A percentile compares a stretch with the other conserved stretches of the same genome.
phyloP scores from a whole-genome alignment of 2,113 vertebrate genomes.

The Amblyopsis rosae region DNA sequence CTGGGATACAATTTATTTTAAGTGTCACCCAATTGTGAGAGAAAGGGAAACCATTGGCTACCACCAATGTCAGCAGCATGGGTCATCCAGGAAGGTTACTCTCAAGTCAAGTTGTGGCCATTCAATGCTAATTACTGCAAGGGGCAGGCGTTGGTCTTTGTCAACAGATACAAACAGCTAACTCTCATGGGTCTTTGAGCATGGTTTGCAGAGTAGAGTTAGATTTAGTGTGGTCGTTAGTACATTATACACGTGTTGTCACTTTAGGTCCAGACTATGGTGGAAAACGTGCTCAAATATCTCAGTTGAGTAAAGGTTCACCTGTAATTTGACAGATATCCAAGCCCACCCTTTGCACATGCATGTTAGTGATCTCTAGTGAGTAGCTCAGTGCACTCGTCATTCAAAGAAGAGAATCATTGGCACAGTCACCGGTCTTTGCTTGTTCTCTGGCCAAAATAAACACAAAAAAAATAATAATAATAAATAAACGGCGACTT shows the following conservation, averaged over 20 bases:
- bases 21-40: conserved; percentile 47
- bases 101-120: conserved; percentile 83
- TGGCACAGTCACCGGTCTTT: conserved; percentile 49
- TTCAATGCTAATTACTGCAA: conserved; percentile 79
- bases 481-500: conserved; percentile 42
- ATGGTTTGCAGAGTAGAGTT: conserved; percentile 41
- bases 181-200: conserved; percentile 50
- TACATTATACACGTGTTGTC: not conserved
- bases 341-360: conserved; percentile 78
- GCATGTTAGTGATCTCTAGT: conserved; percentile 80
- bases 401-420: conserved; percentile 74
- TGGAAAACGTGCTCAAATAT: conserved; percentile 61
- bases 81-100: conserved; percentile 78
- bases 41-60: conserved; percentile 36
- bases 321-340: conserved; percentile 66
- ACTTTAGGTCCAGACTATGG: not conserved
- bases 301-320: conserved; percentile 39
- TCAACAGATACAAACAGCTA: conserved; percentile 61
- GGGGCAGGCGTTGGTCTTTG: conserved; percentile 72
- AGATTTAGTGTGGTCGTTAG: not conserved
- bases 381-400: conserved; percentile 74
- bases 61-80: conserved; percentile 72
- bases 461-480: too few relatives aligned
- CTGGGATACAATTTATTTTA: conserved; percentile 60
- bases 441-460: conserved; percentile 35